Percentiles rank a stretch among this genome's conserved stretches.
phyloP scores from a whole-genome alignment of 2,113 vertebrate genomes.

The Rousettus leschenaultii region DNA sequence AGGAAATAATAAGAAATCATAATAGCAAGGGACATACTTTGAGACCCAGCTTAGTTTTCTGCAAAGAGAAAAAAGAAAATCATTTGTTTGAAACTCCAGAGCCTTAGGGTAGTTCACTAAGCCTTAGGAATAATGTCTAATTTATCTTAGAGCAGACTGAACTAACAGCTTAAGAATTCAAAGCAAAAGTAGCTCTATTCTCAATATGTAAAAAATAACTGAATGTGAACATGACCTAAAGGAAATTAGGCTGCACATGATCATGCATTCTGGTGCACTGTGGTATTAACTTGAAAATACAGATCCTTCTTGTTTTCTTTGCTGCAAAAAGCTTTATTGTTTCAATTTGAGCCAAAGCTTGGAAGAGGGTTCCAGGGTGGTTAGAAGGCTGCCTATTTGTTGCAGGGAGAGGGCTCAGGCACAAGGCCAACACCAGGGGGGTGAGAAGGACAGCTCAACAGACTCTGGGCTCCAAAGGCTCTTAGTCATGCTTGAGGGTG shows the following conservation, averaged over 20 bases:
- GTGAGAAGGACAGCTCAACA: not conserved
- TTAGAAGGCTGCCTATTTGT: not conserved
- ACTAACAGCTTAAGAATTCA: slow-evolving; percentile 59
- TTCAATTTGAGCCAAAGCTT: slow-evolving; percentile 40
- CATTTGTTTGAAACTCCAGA: slow-evolving; percentile 59
- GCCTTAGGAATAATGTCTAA: slow-evolving; percentile 64
- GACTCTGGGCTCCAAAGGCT: not conserved
- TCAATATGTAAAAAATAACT: slow-evolving; percentile 35
- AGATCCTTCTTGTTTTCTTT: not conserved
- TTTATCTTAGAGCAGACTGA: slow-evolving; percentile 66
- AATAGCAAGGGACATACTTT: slow-evolving; percentile 66
- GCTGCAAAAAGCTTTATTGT: slow-evolving; percentile 61
- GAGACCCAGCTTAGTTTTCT: slow-evolving; percentile 49
- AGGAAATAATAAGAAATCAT: slow-evolving; percentile 69
- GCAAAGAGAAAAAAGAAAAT: slow-evolving; percentile 66
- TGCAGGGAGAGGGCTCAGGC: not conserved
- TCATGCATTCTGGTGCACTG: slow-evolving; percentile 45
- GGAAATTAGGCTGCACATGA: slow-evolving; percentile 59
- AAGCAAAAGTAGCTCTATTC: slow-evolving; percentile 35
- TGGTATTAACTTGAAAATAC: slow-evolving; percentile 53
- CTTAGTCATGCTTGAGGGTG: slow-evolving; percentile 69
- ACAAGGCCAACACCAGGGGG: not conserved
- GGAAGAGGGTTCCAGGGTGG: not conserved
- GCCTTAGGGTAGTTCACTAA: slow-evolving; percentile 49
- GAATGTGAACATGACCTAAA: slow-evolving; percentile 52